These are phyloP conservation scores for Coracias cyanogaster DNA, from an alignment of 2,797 vertebrate genomes.

Conservation along the genomic window DNA sequence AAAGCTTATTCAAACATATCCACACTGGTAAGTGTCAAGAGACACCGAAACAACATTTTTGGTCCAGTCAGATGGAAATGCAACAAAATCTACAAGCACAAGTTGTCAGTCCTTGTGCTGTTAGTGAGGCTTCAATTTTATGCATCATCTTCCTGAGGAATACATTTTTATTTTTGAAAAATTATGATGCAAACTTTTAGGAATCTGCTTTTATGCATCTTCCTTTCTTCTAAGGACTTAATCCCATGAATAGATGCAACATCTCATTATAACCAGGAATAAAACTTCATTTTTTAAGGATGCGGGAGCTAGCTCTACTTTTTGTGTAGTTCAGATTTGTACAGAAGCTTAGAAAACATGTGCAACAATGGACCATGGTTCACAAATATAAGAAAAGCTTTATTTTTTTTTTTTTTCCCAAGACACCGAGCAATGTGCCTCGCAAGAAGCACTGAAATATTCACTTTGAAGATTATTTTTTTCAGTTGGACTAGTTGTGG, in stretches of 20 bases:
- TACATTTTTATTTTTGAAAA: background rate
- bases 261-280: slow-evolving; percentile 45
- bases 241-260: slow-evolving; percentile 46
- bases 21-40: background rate
- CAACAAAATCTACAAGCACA: background rate
- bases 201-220: slow-evolving; percentile 16
- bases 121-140: background rate
- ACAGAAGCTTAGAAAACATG: slow-evolving; percentile 57
- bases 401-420: slow-evolving; percentile 24
- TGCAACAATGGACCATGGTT: slow-evolving; percentile 25
- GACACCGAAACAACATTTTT: background rate
- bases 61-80: background rate
- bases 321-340: slow-evolving; percentile 9
- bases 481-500: slow-evolving; percentile 52
- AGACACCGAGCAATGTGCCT: slow-evolving; percentile 47
- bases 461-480: slow-evolving; percentile 76
- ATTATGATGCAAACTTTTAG: background rate
- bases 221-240: slow-evolving; percentile 23
- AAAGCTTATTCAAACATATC: background rate
- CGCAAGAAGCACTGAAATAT: slow-evolving; percentile 58
- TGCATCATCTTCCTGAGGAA: background rate
- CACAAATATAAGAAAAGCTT: slow-evolving; percentile 47
- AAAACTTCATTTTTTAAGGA: slow-evolving; percentile 26
- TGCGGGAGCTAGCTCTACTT: background rate
- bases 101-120: background rate